Percentiles rank a stretch among this genome's conserved stretches.
Evolutionary conservation across 1,140 invertebrate species (phyloP).

Genomic region (Akabosia matsudoensis): DNA sequence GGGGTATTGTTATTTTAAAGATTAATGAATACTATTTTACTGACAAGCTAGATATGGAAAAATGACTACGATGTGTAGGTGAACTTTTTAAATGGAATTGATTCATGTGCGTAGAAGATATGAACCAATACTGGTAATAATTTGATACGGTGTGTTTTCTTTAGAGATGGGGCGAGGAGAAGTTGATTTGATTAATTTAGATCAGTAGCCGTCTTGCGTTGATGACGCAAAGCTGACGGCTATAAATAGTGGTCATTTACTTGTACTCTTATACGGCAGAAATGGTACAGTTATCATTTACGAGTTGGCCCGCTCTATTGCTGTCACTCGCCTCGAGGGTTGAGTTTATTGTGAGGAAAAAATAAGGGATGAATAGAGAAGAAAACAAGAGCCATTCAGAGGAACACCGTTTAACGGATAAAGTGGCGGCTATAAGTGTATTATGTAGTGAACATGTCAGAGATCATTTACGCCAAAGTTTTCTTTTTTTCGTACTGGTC

Average conservation of each 20-base stretch:
- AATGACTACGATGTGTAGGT: no score
- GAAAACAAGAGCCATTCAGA: neutral
- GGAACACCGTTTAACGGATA: neutral
- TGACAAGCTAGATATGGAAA: no score
- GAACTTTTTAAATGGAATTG: no score
- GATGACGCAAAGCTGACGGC: constrained; percentile 6
- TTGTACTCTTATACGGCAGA: neutral
- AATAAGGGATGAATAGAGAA: neutral
- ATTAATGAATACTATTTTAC: no score
- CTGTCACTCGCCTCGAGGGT: neutral
- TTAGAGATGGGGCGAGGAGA: neutral
- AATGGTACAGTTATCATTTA: no score
- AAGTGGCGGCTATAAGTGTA: neutral
- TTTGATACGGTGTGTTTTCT: no score
- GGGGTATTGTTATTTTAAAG: no score
- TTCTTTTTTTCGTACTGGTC: neutral
- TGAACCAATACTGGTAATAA: no score
- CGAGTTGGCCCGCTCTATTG: no score
- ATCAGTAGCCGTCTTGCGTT: constrained; percentile 30
- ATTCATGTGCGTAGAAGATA: no score
- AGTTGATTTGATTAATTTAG: constrained; percentile 46
- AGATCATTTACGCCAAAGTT: constrained; percentile 5
- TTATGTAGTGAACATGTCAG: constrained; percentile 10
- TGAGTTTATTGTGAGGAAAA: neutral
- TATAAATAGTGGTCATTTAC: neutral